Evolutionary conservation across 2,113 vertebrate species (phyloP).

Genomic region (Pelecanoides urinatrix): DNA sequence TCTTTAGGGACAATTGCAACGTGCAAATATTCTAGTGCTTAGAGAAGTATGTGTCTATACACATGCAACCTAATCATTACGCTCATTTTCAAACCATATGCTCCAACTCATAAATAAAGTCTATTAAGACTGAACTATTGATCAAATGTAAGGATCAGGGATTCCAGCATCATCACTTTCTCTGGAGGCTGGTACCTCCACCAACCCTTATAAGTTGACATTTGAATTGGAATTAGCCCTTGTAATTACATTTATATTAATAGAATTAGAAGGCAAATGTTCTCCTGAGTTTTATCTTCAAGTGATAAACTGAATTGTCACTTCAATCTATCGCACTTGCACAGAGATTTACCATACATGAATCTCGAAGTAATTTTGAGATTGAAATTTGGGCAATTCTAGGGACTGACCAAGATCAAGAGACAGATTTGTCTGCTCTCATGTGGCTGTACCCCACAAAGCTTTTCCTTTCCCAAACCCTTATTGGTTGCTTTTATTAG

Average conservation of each 20-base stretch:
- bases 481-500: not conserved
- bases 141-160: slow-evolving; percentile 28
- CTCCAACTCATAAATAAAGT: slow-evolving; percentile 33
- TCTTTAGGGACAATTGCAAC: not conserved
- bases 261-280: slow-evolving; percentile 60
- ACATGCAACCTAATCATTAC: not conserved
- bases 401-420: not conserved
- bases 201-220: slow-evolving; percentile 53
- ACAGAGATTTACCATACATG: slow-evolving; percentile 54
- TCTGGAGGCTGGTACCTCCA: slow-evolving; percentile 15
- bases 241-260: slow-evolving; percentile 72
- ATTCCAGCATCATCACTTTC: not conserved
- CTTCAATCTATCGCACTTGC: slow-evolving; percentile 44
- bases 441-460: not conserved
- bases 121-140: slow-evolving; percentile 48
- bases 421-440: not conserved
- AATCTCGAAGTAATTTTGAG: slow-evolving; percentile 15
- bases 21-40: slow-evolving; percentile 5
- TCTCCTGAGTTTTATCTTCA: slow-evolving; percentile 68
- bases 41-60: not conserved
- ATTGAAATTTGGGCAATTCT: not conserved
- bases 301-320: slow-evolving; percentile 67
- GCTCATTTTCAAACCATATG: slow-evolving; percentile 28
- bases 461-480: not conserved
- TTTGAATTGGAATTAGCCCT: slow-evolving; percentile 68